Evolutionary conservation across 2,888 invertebrate genomes (phyloP).

Genomic region (Epinotia bilunana): DNA sequence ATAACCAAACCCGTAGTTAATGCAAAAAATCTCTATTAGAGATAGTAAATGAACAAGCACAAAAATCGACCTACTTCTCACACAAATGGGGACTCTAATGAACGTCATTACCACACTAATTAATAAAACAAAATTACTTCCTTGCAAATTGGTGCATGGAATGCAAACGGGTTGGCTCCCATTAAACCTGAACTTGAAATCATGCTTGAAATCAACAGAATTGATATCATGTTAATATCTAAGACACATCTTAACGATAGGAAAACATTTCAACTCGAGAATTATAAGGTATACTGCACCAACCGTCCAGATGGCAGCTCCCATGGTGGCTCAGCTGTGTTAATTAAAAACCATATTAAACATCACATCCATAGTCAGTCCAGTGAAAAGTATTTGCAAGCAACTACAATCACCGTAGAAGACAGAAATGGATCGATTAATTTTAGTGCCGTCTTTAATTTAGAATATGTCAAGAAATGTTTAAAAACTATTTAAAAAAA

Average conservation of each 20-base stretch:
- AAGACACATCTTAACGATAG: conserved; percentile 17
- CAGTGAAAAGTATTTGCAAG: conserved; percentile 8
- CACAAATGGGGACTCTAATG: too few relatives aligned
- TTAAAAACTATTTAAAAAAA: too few relatives aligned
- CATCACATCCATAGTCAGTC: not conserved
- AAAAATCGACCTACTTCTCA: too few relatives aligned
- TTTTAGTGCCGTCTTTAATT: conserved; percentile 5
- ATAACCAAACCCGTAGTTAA: too few relatives aligned
- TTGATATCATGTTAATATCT: conserved; percentile 14
- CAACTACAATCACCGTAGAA: conserved; percentile 14
- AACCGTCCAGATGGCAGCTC: conserved; percentile 21
- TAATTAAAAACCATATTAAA: conserved; percentile 9
- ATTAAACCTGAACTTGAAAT: conserved; percentile 13
- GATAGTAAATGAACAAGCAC: too few relatives aligned
- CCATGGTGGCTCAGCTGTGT: conserved; percentile 4
- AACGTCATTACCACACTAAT: too few relatives aligned
- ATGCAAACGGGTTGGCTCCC: conserved; percentile 18
- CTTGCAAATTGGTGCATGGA: too few relatives aligned
- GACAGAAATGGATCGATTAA: not conserved
- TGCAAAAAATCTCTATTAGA: too few relatives aligned
- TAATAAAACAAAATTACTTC: too few relatives aligned
- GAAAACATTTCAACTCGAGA: not conserved
- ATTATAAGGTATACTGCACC: conserved; percentile 8
- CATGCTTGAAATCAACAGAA: conserved; percentile 48
- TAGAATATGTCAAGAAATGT: too few relatives aligned